These are phyloP conservation scores for Paracanthobrama guichenoti DNA, from an alignment of 2,113 vertebrate species.

Conservation along the genomic window DNA sequence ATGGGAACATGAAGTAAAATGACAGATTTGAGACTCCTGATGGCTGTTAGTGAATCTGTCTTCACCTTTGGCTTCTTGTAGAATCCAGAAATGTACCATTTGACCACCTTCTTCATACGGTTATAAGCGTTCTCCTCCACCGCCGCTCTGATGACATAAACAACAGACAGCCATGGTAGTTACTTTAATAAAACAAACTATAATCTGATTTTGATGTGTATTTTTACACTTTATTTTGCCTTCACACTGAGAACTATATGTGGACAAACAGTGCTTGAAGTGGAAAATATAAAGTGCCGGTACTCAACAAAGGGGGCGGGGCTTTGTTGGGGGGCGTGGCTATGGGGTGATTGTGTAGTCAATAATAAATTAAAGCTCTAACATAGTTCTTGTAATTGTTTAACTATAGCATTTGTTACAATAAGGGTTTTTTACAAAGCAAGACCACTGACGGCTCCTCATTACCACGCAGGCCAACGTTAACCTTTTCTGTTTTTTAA, in stretches of 20 bases:
- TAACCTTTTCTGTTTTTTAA: too few species aligned
- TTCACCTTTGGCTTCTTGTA: conserved; percentile 98
- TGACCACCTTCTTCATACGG: conserved; percentile 97
- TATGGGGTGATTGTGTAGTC: too few species aligned
- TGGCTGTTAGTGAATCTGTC: not conserved
- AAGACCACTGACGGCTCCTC: too few species aligned
- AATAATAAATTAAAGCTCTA: too few species aligned
- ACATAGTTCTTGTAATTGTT: too few species aligned
- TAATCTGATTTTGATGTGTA: not conserved
- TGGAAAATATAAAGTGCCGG: too few species aligned
- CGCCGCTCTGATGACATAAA: conserved; percentile 80
- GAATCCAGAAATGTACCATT: conserved; percentile 99
- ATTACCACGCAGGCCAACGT: too few species aligned
- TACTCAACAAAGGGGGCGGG: too few species aligned
- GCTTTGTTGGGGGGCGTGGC: too few species aligned
- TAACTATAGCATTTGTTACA: too few species aligned
- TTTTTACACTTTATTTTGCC: not conserved
- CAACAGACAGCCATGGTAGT: conserved; percentile 21
- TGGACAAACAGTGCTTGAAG: not conserved
- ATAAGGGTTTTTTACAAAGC: too few species aligned
- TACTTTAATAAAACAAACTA: not conserved
- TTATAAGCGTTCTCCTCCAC: conserved; percentile 95
- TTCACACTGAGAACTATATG: not conserved
- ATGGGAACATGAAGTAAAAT: not conserved
- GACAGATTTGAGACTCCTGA: not conserved